phyloP scores from a whole-genome alignment of 2,113 vertebrate species.

The Microcebus lehilahytsara region DNA sequence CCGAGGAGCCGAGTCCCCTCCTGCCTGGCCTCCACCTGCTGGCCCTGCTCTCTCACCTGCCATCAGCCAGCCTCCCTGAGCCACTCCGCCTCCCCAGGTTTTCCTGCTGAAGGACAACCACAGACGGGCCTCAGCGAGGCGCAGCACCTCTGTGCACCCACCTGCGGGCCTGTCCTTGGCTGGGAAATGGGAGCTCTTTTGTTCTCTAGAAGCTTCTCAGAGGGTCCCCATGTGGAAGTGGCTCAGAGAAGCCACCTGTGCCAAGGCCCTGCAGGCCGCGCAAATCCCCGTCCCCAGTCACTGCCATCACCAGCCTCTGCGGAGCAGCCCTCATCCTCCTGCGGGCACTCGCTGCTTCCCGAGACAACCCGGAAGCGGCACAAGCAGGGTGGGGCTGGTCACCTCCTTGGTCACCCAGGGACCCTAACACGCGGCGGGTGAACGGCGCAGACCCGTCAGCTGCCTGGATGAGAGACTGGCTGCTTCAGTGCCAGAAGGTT shows the following conservation, averaged over 20 bases:
- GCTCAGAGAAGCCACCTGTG: not conserved
- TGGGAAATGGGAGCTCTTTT: not conserved
- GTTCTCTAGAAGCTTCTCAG: not conserved
- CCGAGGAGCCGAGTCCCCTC: not conserved
- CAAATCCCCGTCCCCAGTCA: fast-evolving
- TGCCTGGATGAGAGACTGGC: not conserved
- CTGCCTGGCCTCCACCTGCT: not conserved
- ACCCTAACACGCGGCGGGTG: fast-evolving
- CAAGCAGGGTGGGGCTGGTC: not conserved
- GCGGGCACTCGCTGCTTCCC: not conserved
- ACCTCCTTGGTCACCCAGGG: not conserved
- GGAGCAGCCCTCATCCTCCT: fast-evolving
- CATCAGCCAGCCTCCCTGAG: not conserved
- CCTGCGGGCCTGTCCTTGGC: not conserved
- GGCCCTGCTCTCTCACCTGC: not conserved
- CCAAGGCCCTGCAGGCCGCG: not conserved
- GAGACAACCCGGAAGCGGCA: fast-evolving
- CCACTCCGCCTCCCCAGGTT: not conserved
- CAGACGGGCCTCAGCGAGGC: not conserved
- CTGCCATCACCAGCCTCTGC: fast-evolving
- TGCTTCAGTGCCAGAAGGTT: not conserved
- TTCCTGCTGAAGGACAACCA: fast-evolving
- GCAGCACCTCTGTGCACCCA: not conserved
- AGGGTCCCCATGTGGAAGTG: not conserved
- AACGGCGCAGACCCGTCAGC: not conserved